Evolutionary conservation across 2,113 vertebrate species (phyloP), one percentile per base, ranked within the genome.

Genomic region (Pithys albifrons): DNA sequence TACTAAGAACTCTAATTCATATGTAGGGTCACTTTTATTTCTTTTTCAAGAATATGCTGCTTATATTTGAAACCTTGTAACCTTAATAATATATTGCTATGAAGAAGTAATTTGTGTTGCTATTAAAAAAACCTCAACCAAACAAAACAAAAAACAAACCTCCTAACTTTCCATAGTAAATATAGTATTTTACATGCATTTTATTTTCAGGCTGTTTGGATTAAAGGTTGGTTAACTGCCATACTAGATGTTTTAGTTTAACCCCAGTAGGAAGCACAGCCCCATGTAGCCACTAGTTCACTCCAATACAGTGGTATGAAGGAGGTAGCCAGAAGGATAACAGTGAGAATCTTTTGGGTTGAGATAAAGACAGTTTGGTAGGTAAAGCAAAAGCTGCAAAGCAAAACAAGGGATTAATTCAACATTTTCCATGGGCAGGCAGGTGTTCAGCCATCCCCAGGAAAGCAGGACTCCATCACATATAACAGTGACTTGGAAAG

Each of bases 261-360:
- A 35, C 14, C 5, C 7, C 6, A 2, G 3, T 8, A 46, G 43
- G 10, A 27, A 49, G 18, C 5, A 20, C 24, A 66, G 9, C 12
- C 24, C 7, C 2, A 3, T 4, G 5, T 4, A 65, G 45, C 29
- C 25, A 48, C n/a, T n/a, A 19, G 2, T 64, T 43, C 14, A 4
- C 10, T 25, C 18, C 24, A 19, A 10, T 23, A 4, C 18, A 61
- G 18, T 15, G 7, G 16, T 16, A 28, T 39, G 31, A 15, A 14
- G 2, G 18, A 31, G 23, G 25, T 5, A 81, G 15, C 12, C 3
- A 7, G 45, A 75, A 74, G 6, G 6, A 5, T n/a, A 51, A 49
- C 31, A 39, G 14, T 55, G 16, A 13, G 7, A 55, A 45, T 9
- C 7, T 7, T 6, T 1, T 65, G 9, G 4, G 6, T n/a, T 66